These are phyloP conservation scores for Hystrix brachyura DNA, from an alignment of 2,113 vertebrate species.

Conservation along the genomic window DNA sequence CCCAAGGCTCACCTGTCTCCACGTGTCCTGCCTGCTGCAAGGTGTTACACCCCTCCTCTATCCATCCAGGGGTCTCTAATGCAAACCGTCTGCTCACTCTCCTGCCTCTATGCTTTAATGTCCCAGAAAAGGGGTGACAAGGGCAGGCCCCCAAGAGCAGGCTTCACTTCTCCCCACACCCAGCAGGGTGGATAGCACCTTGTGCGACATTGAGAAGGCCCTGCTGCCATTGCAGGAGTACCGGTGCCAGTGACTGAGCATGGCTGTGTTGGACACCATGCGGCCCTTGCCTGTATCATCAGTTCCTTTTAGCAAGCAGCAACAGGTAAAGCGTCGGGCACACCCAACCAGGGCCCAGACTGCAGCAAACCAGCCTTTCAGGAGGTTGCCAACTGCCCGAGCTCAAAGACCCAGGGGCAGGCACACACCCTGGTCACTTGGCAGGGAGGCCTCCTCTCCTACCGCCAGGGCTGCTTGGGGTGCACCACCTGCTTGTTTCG, in stretches of 20 bases:
- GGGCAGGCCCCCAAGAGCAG: background rate
- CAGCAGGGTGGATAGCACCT: fast-evolving
- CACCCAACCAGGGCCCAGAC: background rate
- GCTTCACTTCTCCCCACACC: background rate
- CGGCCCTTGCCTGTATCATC: background rate
- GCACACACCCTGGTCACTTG: background rate
- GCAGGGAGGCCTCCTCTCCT: background rate
- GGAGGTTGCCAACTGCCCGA: background rate
- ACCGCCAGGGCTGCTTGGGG: background rate
- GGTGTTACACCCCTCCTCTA: fast-evolving
- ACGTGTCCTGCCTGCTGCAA: background rate
- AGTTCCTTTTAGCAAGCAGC: fast-evolving
- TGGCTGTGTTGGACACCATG: background rate
- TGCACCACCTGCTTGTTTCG: too few species aligned
- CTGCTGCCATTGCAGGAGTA: fast-evolving
- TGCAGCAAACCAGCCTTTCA: background rate
- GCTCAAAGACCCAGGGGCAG: background rate
- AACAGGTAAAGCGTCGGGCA: fast-evolving
- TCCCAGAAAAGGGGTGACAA: background rate
- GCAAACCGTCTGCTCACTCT: background rate
- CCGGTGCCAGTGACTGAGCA: fast-evolving
- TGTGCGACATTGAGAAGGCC: fast-evolving
- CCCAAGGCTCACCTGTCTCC: background rate
- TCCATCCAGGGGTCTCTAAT: background rate
- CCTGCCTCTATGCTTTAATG: background rate